Conservation (phyloP, 2,888 invertebrate genomes). For the Tridacna gigas region DNA sequence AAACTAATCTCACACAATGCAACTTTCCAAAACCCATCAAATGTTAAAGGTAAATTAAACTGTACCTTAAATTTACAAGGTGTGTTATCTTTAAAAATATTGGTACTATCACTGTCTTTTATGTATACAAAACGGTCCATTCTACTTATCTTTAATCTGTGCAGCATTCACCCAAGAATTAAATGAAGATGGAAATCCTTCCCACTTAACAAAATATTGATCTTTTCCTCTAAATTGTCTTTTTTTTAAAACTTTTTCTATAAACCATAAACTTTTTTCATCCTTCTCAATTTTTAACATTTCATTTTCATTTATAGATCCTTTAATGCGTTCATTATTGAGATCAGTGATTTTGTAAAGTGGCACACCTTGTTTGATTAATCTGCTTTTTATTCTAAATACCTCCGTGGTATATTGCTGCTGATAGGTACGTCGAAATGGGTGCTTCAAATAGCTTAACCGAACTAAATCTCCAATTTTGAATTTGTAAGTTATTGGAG, state of each 20-base stretch:
- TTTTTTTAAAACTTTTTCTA: too few relatives aligned
- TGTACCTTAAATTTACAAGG: too few relatives aligned
- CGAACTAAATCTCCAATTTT: conserved; percentile 42
- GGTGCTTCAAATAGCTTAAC: conserved; percentile 43
- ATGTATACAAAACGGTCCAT: too few relatives aligned
- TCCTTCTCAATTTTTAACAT: conserved; percentile 32
- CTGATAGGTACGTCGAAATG: conserved; percentile 48
- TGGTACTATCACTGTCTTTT: too few relatives aligned
- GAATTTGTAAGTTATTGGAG: conserved; percentile 19
- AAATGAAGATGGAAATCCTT: too few relatives aligned
- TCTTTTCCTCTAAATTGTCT: too few relatives aligned
- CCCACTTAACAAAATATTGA: too few relatives aligned
- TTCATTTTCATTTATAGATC: conserved; percentile 42
- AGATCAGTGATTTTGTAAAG: conserved; percentile 42
- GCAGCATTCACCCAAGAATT: too few relatives aligned
- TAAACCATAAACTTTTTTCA: conserved; percentile 50
- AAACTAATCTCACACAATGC: conserved; percentile 42
- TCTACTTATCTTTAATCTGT: too few relatives aligned
- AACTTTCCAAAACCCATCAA: conserved; percentile 55
- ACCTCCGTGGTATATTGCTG: conserved; percentile 49
- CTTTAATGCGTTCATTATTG: conserved; percentile 34
- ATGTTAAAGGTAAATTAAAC: too few relatives aligned
- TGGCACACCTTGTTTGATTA: conserved; percentile 45
- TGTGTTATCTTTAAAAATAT: too few relatives aligned
- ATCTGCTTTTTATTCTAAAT: conserved; percentile 44